A percentile compares a stretch with the other conserved stretches of the same genome.
These are phyloP conservation scores for Chlorodrepanis virens DNA, from an alignment of 2,113 vertebrate species.

Conservation along the genomic window DNA sequence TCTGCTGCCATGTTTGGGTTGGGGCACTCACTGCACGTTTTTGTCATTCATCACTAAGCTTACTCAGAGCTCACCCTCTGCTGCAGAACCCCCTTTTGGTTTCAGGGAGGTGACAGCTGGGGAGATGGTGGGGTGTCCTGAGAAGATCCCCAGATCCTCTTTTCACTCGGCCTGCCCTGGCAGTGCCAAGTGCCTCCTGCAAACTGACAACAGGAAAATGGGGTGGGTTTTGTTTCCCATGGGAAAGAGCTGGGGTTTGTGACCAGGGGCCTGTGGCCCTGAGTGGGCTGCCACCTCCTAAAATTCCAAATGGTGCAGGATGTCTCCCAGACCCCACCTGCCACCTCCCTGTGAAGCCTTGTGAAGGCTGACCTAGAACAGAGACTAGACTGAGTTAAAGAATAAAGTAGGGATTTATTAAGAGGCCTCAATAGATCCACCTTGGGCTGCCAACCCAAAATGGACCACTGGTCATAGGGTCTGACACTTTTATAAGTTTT, in stretches of 20 bases:
- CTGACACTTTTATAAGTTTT: too few species aligned
- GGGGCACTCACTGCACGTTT: rapidly evolving
- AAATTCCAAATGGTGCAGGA: neutral
- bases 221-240: neutral
- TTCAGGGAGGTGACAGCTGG: neutral
- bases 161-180: neutral
- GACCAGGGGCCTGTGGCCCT: neutral
- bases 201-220: neutral
- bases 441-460: too few species aligned
- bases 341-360: neutral
- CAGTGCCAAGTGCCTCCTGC: neutral
- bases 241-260: neutral
- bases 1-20: rapidly evolving
- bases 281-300: neutral
- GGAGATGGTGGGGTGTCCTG: neutral
- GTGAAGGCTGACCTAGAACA: neutral
- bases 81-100: neutral
- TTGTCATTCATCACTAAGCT: neutral
- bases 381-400: neutral
- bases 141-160: neutral
- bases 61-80: neutral
- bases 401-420: neutral
- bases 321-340: neutral
- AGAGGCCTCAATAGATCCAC: too few species aligned
- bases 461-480: too few species aligned